phyloP scores from a whole-genome alignment of 2,113 vertebrate genomes.

The Laticauda laticaudata region DNA sequence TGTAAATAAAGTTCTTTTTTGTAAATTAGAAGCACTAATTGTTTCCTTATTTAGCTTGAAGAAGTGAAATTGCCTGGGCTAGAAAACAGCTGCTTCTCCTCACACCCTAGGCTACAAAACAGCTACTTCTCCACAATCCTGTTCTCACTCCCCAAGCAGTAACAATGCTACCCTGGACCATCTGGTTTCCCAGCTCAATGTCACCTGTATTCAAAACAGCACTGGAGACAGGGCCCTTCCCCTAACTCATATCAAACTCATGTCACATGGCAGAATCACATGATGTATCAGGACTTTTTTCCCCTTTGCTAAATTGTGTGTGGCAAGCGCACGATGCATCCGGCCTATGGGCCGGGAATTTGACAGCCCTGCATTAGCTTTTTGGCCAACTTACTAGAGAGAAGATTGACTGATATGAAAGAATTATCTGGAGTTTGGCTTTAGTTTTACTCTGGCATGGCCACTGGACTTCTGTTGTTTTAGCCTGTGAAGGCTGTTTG shows the following conservation, averaged over 20 bases:
- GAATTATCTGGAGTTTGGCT: background rate
- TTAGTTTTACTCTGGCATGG: background rate
- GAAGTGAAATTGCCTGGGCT: slow-evolving; percentile 12
- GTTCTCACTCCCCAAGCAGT: background rate
- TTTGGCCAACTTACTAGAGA: background rate
- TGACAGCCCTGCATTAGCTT: too few relatives aligned
- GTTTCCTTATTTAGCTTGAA: slow-evolving; percentile 41
- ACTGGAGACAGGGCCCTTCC: background rate
- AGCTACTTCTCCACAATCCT: background rate
- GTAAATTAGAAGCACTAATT: slow-evolving; percentile 60
- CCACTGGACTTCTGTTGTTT: background rate
- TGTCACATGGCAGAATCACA: too few relatives aligned
- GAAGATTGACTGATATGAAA: background rate
- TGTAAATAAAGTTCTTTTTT: slow-evolving; percentile 82
- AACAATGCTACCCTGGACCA: too few relatives aligned
- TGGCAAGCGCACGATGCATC: too few relatives aligned
- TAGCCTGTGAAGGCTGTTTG: background rate
- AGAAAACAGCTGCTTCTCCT: background rate
- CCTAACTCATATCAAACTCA: too few relatives aligned
- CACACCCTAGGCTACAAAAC: too few relatives aligned
- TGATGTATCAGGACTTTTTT: too few relatives aligned
- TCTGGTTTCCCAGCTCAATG: background rate
- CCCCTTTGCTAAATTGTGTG: too few relatives aligned
- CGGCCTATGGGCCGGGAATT: too few relatives aligned
- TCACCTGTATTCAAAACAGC: background rate